phyloP scores from a whole-genome alignment of 2,888 invertebrate genomes.

The Nomada flava region DNA sequence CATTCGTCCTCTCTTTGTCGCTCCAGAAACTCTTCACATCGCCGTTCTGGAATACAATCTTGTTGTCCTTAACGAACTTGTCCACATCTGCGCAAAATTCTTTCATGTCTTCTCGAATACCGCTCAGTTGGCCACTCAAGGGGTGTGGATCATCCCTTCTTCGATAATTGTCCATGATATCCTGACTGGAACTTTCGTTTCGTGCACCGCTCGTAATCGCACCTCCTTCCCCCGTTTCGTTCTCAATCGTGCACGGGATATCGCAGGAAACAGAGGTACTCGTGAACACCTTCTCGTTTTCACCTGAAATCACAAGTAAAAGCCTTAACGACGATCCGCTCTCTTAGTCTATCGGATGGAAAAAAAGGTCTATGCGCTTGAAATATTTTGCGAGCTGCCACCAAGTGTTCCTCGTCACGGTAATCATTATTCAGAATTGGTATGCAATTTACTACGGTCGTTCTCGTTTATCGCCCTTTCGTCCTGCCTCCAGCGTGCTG shows the following conservation, averaged over 20 bases:
- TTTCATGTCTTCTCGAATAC: conserved; percentile 73
- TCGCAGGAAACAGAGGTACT: conserved; percentile 25
- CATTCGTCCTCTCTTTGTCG: conserved; percentile 6
- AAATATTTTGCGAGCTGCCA: conserved; percentile 5
- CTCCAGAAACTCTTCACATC: conserved; percentile 67
- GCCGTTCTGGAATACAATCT: conserved; percentile 68
- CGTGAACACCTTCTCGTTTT: not conserved
- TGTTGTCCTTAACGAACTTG: conserved; percentile 71
- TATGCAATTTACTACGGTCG: conserved; percentile 24
- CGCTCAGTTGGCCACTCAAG: conserved; percentile 61
- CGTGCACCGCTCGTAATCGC: not conserved
- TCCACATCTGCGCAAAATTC: conserved; percentile 68
- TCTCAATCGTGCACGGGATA: too few relatives aligned
- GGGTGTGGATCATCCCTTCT: conserved; percentile 27
- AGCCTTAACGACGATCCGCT: not conserved
- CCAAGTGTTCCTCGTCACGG: conserved; percentile 10
- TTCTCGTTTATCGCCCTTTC: conserved; percentile 5
- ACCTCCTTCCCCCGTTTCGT: not conserved
- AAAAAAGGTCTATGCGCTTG: not conserved
- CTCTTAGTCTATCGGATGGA: not conserved
- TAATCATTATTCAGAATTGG: conserved; percentile 20
- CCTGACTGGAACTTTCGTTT: not conserved
- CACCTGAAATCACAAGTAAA: conserved; percentile 14
- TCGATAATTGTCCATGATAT: conserved; percentile 38
- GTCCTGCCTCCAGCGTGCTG: conserved; percentile 17